Evolutionary conservation across 2,113 vertebrate species (phyloP), one percentile per base, ranked within the genome.

Genomic region (Lontra canadensis): DNA sequence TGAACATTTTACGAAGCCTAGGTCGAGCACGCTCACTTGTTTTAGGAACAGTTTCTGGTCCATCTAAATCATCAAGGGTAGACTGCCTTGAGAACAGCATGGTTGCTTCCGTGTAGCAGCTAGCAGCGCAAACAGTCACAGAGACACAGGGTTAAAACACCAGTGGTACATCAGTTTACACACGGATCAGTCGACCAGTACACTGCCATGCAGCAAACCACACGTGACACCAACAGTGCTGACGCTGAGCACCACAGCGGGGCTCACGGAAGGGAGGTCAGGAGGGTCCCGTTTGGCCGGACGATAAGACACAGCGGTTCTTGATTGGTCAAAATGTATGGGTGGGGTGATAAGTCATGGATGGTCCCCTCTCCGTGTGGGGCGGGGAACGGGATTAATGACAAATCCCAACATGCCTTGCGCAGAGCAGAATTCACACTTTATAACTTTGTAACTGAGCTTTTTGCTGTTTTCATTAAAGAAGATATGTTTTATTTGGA

Each of bases 11-110:
- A 98, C 99, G 99, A 98, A 99, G 99, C 97, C 99, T 99, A 99
- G 99, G 99, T 98, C 99, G 99, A 97, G 99, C 99, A 2, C 99
- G 99, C 98, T 99, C 99, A 98, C 99, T 99, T 99, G 99, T 99
- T 99, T 99, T 99, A 99, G 99, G 99, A 98, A 99, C 99, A 98
- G 98, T 98, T 97, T 99, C 99, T 97, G 99, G 99, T 97, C 99
- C 99, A 97, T 99, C 99, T 98, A 99, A 99, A 98, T 99, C 99
- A 98, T 99, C 99, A 99, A 99, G 99, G 76, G 99, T 99, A 98
- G 99, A 99, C 98, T 99, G 99, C 98, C 99, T 99, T 97, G 99
- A 99, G 98, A 99, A 99, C 98, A 99, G 99, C 98, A 99, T 99
- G 99, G 99, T 99, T 99, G 99, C 99, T 98, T 99, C 99, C 92